These are phyloP conservation scores for Aphis craccivora DNA, from an alignment of 1,140 invertebrate species.

Conservation along the genomic window DNA sequence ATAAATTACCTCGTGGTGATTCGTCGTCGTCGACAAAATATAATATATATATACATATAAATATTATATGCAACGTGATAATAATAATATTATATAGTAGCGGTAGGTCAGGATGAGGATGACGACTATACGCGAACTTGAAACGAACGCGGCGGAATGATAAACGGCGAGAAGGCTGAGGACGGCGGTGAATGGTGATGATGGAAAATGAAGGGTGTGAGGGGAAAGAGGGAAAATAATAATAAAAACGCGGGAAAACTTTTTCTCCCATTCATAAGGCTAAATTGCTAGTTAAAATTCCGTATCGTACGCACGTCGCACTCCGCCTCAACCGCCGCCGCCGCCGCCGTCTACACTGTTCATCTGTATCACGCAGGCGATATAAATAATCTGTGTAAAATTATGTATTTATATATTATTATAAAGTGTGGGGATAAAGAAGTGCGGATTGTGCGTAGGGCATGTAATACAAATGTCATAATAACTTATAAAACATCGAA, in stretches of 20 bases:
- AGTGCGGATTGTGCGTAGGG: background rate
- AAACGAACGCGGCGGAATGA: constrained; percentile 27
- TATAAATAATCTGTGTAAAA: background rate
- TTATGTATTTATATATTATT: background rate
- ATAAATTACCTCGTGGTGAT: constrained; percentile 41
- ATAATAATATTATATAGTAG: constrained; percentile 42
- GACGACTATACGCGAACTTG: constrained; percentile 37
- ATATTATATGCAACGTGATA: background rate
- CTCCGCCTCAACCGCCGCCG: background rate
- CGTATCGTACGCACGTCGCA: constrained; percentile 34
- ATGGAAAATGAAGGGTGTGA: background rate
- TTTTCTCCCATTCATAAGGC: constrained; percentile 46
- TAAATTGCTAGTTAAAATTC: constrained; percentile 58
- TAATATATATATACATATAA: background rate
- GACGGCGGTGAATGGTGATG: background rate
- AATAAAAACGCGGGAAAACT: constrained; percentile 57
- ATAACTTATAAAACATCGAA: background rate
- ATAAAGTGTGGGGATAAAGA: background rate
- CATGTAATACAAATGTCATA: background rate
- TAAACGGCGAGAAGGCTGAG: background rate
- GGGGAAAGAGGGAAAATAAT: constrained; percentile 29
- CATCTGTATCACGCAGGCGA: background rate
- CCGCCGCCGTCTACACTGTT: background rate
- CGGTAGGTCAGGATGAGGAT: constrained; percentile 42
- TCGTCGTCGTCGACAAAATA: background rate